Base-by-base conservation (phyloP, 2,888 invertebrate genomes). In the Adelognathus sp. region DNA sequence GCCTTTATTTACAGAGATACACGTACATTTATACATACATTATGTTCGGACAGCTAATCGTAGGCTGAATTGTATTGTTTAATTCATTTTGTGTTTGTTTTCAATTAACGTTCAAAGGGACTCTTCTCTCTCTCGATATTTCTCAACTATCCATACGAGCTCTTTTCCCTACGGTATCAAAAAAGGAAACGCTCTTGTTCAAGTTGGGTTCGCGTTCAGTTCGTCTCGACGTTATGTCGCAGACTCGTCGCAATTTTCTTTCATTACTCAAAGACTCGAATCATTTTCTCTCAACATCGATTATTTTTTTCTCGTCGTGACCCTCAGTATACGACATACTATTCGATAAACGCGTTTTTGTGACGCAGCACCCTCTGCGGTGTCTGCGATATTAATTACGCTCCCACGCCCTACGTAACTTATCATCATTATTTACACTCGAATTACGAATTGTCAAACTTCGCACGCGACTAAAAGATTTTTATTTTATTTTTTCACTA, bases 1-100 rank as follows among this genome's bases (percentile, higher is more conserved):
- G 81, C 82, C 83, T 88, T 87, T 87, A 87, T 87, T 87, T 87
- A 87, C 86, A 88, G 82, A 83, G 83, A 82, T 81, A 83, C 81
- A 85, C 84, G 82, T 86, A 86, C 86, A 87, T 80, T 82, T 83
- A 85, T 83, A 80, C 81, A 83, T 84, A 84, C 81, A 83, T 82
- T 80, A 83, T 83, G 71, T 80, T 79, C 74, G 84, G 81, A 83
- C 81, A 83, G 83, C 83, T 84, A 82, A 63, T 79, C 71, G 79
- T 77, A 79, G 79, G 81, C 82, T 78, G 81, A 54, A 80, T 79
- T 75, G 79, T 75, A 54, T 67, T 63, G 61, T 14, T 56, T 39
- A n/a, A n/a, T 50, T 64, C 24, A 16, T 54, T 67, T 52, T 41
- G 7, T 41, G 44, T 41, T 44, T 54, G 21, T 29, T 9, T 61